Evolutionary conservation across 2,888 invertebrate species (phyloP).

Genomic region (Cerceris ruficornis): DNA sequence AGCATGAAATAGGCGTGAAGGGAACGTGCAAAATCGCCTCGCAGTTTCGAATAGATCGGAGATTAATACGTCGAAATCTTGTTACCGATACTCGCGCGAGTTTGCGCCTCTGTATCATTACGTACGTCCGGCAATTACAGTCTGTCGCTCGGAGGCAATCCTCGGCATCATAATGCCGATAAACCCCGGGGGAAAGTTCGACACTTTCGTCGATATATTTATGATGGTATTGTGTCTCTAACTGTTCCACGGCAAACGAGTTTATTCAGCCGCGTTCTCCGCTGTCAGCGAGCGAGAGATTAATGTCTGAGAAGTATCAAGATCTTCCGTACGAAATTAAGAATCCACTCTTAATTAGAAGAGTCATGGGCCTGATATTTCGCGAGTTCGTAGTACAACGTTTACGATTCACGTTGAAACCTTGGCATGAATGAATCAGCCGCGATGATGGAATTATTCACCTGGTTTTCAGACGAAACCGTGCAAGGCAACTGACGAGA

Average conservation of each 20-base stretch:
- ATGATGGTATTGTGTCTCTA: conserved; percentile 44
- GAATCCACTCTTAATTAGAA: background rate
- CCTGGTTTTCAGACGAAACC: too few species aligned
- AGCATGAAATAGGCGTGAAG: background rate
- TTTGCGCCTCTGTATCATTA: conserved; percentile 46
- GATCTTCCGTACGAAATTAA: background rate
- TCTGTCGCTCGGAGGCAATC: conserved; percentile 64
- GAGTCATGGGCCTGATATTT: background rate
- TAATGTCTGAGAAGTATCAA: conserved; percentile 6
- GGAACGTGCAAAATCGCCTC: background rate
- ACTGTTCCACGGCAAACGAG: conserved; percentile 22
- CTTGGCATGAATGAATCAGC: too few species aligned
- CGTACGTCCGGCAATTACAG: conserved; percentile 59
- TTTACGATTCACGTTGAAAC: too few species aligned
- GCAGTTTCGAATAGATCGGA: conserved; percentile 38
- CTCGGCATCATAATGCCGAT: conserved; percentile 58
- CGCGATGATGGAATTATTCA: too few species aligned
- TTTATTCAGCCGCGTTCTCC: conserved; percentile 29
- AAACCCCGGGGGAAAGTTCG: conserved; percentile 59
- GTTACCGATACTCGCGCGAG: conserved; percentile 61
- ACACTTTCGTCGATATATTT: conserved; percentile 49
- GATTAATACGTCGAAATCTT: conserved; percentile 71
- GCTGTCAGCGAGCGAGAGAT: background rate
- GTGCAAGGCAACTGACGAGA: too few species aligned
- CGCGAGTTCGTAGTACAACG: too few species aligned